Evolutionary conservation across 37 sponge, comb jelly and placozoan species (phyloP).

Genomic region (Sycon ciliatum): DNA sequence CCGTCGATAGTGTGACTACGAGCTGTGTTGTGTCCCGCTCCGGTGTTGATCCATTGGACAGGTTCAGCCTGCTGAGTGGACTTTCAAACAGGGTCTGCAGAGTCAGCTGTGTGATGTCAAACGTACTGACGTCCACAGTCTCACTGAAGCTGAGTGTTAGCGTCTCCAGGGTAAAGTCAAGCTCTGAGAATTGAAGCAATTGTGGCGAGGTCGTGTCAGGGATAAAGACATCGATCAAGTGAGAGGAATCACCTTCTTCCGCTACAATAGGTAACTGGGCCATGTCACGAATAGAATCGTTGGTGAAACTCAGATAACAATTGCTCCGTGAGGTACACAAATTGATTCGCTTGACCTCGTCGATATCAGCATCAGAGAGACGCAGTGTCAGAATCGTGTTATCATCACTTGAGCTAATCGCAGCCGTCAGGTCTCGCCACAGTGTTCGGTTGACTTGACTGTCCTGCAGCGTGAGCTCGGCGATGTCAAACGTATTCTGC

Average conservation of each 20-base stretch:
- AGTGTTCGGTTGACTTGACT: not conserved
- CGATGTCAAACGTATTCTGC: conserved; percentile 52
- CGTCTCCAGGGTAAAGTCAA: conserved; percentile 45
- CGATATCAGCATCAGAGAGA: conserved; percentile 28
- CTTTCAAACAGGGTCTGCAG: conserved; percentile 51
- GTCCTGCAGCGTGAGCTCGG: conserved; percentile 49
- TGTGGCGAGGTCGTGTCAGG: conserved; percentile 59
- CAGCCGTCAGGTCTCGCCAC: too few species aligned
- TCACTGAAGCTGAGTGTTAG: conserved; percentile 62
- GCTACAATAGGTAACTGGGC: conserved; percentile 35
- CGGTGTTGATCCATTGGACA: conserved; percentile 48
- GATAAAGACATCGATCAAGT: conserved; percentile 33
- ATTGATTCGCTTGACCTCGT: not conserved
- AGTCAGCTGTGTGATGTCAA: conserved; percentile 48
- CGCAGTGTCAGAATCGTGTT: not conserved
- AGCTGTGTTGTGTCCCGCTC: conserved; percentile 35
- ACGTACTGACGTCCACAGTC: conserved; percentile 53
- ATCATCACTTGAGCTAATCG: conserved; percentile 42
- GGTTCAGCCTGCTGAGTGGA: conserved; percentile 26
- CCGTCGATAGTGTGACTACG: conserved; percentile 35
- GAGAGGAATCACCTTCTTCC: not conserved
- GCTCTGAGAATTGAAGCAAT: conserved; percentile 31
- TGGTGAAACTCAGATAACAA: conserved; percentile 50
- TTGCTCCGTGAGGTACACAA: conserved; percentile 3
- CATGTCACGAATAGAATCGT: conserved; percentile 45